Percentiles rank a stretch among this genome's conserved stretches.
Conservation (phyloP, 2,888 invertebrate species). For the Sipha maydis region DNA sequence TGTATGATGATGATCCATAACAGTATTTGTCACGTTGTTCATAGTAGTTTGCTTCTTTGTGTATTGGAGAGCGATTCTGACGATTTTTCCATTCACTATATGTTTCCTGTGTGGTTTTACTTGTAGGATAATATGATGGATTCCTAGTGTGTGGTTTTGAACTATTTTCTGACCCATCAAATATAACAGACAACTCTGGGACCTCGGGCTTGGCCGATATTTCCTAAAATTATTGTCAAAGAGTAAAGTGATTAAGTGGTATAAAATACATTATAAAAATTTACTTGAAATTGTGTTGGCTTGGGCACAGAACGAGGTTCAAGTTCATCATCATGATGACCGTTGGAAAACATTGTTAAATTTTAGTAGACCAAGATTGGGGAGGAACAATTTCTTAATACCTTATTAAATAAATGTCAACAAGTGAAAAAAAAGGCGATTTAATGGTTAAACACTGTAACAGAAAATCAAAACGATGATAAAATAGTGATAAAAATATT, state of each 20-base stretch:
- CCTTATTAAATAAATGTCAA: not conserved
- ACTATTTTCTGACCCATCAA: slow-evolving; percentile 51
- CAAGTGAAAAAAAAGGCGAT: not conserved
- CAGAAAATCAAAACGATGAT: not conserved
- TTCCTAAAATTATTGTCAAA: slow-evolving; percentile 57
- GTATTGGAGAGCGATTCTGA: slow-evolving; percentile 33
- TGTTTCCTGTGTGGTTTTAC: slow-evolving; percentile 36
- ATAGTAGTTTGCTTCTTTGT: slow-evolving; percentile 37
- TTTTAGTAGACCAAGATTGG: not conserved
- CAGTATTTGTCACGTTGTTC: slow-evolving; percentile 35
- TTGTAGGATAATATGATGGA: not conserved
- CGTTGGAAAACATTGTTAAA: slow-evolving; percentile 18
- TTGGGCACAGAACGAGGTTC: slow-evolving; percentile 60
- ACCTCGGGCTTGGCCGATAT: slow-evolving; percentile 59
- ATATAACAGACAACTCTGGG: slow-evolving; percentile 63
- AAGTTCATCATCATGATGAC: slow-evolving; percentile 52
- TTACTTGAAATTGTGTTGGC: slow-evolving; percentile 62
- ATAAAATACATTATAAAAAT: not conserved
- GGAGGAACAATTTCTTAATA: not conserved
- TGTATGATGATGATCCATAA: slow-evolving; percentile 27
- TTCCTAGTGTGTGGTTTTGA: slow-evolving; percentile 1
- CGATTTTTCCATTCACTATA: slow-evolving; percentile 57
- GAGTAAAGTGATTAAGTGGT: not conserved
- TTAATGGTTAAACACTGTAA: not conserved
- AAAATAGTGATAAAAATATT: slow-evolving; percentile 14